Percentiles rank a stretch among this genome's conserved stretches.
Evolutionary conservation across 2,888 invertebrate species (phyloP).

Genomic region (Ernsta delagoae): DNA sequence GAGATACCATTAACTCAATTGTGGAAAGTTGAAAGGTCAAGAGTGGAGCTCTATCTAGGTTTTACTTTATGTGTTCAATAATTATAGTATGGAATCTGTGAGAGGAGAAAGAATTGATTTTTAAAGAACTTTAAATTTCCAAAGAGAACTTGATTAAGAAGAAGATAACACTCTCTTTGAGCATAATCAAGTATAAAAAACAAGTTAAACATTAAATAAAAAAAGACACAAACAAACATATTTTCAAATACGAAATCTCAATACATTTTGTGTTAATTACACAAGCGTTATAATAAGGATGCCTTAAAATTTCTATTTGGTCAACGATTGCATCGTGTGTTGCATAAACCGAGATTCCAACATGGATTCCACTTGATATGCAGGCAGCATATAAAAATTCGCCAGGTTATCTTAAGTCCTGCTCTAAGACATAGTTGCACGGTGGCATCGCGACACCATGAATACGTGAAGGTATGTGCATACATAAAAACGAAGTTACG

Average conservation of each 20-base stretch:
- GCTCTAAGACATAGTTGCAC: slow-evolving; percentile 53
- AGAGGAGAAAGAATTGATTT: background rate
- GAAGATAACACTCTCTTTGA: background rate
- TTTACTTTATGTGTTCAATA: slow-evolving; percentile 5
- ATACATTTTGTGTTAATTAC: slow-evolving; percentile 12
- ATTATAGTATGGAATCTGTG: background rate
- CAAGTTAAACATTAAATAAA: background rate
- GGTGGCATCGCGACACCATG: slow-evolving; percentile 58
- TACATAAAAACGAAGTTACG: slow-evolving; percentile 37
- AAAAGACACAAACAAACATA: background rate
- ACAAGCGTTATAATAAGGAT: slow-evolving; percentile 32
- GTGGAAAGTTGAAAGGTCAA: slow-evolving; percentile 24
- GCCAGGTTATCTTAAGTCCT: slow-evolving; percentile 57
- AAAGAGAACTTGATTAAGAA: background rate
- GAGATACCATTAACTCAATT: slow-evolving; percentile 30
- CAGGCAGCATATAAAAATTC: slow-evolving; percentile 59
- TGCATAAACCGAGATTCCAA: slow-evolving; percentile 53
- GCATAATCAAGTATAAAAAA: background rate
- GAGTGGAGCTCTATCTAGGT: slow-evolving; percentile 15
- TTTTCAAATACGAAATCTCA: background rate
- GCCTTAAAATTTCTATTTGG: slow-evolving; percentile 30
- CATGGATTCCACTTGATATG: slow-evolving; percentile 47
- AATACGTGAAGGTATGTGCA: slow-evolving; percentile 55
- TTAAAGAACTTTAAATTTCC: background rate
- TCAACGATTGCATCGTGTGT: slow-evolving; percentile 44